These are phyloP conservation scores for Arothron firmamentum DNA, from an alignment of 2,113 vertebrate species.

Conservation along the genomic window DNA sequence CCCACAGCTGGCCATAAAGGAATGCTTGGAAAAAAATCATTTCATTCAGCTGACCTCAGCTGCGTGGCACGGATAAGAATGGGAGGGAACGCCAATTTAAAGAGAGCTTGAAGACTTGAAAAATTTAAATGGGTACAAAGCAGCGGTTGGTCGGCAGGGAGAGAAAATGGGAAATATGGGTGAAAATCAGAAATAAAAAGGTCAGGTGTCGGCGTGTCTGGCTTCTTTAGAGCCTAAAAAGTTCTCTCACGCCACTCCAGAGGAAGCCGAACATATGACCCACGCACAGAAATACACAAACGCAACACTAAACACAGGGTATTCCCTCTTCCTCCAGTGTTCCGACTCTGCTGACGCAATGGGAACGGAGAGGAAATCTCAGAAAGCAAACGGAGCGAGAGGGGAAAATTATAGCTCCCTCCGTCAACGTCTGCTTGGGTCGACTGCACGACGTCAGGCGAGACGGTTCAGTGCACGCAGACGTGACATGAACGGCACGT, in stretches of 20 bases:
- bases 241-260: too few species aligned
- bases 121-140: too few species aligned
- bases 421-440: slow-evolving; percentile 59
- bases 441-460: slow-evolving; percentile 47
- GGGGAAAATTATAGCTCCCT: slow-evolving; percentile 66
- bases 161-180: too few species aligned
- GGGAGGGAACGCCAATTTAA: slow-evolving; percentile 13
- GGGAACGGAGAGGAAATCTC: slow-evolving; percentile 56
- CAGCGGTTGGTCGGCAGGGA: too few species aligned
- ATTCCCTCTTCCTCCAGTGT: slow-evolving; percentile 56
- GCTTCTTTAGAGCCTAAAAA: too few species aligned
- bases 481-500: slow-evolving; percentile 39
- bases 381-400: slow-evolving; percentile 38
- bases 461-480: slow-evolving; percentile 33
- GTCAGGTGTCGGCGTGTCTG: too few species aligned
- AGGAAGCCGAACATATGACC: too few species aligned
- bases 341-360: slow-evolving; percentile 50
- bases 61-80: slow-evolving; percentile 18
- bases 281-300: background rate
- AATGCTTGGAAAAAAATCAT: slow-evolving; percentile 35
- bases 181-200: too few species aligned
- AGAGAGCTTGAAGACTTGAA: slow-evolving; percentile 26
- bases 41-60: slow-evolving; percentile 55
- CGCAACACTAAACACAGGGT: slow-evolving; percentile 38
- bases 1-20: slow-evolving; percentile 13